These are phyloP conservation scores for Sorex fumeus DNA, from an alignment of 2,113 vertebrate species.

Conservation along the genomic window DNA sequence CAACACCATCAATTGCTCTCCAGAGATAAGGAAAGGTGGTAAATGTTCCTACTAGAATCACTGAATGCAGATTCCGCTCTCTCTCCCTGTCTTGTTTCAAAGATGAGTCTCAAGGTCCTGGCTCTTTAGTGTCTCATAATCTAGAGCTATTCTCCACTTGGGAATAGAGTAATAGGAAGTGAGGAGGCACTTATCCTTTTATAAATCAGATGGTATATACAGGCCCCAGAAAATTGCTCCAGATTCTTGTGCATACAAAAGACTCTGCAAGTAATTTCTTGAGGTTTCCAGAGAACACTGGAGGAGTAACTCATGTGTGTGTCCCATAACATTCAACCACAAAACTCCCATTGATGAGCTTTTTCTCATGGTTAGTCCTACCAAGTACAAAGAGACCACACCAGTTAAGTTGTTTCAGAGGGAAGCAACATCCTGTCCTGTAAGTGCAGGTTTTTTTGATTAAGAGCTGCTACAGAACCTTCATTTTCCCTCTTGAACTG, in stretches of 20 bases:
- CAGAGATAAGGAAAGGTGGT: background rate
- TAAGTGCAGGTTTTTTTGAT: conserved; percentile 35
- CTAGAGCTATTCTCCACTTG: background rate
- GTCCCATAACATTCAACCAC: background rate
- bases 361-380: conserved; percentile 1
- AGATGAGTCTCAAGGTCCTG: background rate
- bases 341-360: background rate
- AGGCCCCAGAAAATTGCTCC: conserved; percentile 29
- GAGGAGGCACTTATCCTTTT: background rate
- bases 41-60: conserved; percentile 26
- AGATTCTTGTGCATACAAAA: background rate
- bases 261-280: conserved; percentile 18
- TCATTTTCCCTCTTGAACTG: background rate
- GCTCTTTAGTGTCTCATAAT: background rate
- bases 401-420: conserved; percentile 1
- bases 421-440: background rate
- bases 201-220: background rate
- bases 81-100: background rate
- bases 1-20: background rate
- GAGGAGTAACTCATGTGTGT: background rate
- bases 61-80: background rate
- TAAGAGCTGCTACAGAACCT: conserved; percentile 31
- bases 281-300: background rate
- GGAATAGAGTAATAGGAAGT: background rate
- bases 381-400: conserved; percentile 13